Conservation (phyloP, 2,797 vertebrate species). For the Tamandua tetradactyla region DNA sequence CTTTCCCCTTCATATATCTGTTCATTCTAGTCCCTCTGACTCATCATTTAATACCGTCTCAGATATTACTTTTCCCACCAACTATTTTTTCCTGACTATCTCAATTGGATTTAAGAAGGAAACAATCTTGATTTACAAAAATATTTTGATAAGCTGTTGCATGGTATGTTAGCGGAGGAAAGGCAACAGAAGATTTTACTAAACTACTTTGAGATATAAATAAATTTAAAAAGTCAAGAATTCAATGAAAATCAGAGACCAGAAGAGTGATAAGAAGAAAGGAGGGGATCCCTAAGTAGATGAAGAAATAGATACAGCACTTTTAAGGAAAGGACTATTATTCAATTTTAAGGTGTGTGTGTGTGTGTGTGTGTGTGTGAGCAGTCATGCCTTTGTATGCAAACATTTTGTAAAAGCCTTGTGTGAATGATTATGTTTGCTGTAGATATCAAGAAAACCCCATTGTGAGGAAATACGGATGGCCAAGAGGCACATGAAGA, state of each 20-base stretch:
- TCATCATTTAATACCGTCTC: background rate
- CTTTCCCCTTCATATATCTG: background rate
- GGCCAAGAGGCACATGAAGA: too few relatives aligned
- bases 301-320: background rate
- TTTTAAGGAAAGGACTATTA: background rate
- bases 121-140: background rate
- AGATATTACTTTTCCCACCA: background rate
- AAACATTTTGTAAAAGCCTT: background rate
- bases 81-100: background rate
- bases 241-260: conserved; percentile 1
- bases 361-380: background rate
- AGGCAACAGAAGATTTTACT: background rate
- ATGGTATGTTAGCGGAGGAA: background rate
- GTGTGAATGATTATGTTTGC: background rate
- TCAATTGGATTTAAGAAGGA: background rate
- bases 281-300: background rate
- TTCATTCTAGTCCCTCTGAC: background rate
- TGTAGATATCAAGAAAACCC: background rate
- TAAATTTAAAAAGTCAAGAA: background rate
- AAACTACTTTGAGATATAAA: background rate
- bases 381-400: background rate
- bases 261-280: background rate
- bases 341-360: background rate
- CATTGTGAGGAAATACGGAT: too few relatives aligned
- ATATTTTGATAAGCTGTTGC: background rate